Conservation (phyloP, 2,113 vertebrate species). For the Forbesichthys papilliferus region DNA sequence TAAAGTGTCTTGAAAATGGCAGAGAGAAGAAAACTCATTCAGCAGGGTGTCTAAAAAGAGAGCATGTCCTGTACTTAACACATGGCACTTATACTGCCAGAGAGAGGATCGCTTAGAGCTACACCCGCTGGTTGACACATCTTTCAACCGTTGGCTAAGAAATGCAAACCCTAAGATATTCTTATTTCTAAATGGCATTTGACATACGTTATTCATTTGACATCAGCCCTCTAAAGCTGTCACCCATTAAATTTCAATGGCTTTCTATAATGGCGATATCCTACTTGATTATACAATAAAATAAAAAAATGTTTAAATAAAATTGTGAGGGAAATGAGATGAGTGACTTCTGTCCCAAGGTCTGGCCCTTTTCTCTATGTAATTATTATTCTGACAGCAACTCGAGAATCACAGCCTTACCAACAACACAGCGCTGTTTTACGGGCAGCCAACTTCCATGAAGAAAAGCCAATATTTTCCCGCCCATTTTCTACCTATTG, state of each 20-base stretch:
- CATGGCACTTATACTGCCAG: too few relatives aligned
- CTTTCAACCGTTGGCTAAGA: background rate
- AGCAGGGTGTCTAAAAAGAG: too few relatives aligned
- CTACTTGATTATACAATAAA: background rate
- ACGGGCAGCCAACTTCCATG: conserved; percentile 2
- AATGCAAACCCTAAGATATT: background rate
- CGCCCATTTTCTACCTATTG: background rate
- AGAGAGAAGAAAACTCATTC: background rate
- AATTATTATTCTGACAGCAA: conserved; percentile 23
- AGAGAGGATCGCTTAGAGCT: too few relatives aligned
- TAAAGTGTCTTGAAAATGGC: background rate
- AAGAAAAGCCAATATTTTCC: conserved; percentile 5
- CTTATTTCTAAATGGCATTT: background rate
- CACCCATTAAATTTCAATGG: background rate
- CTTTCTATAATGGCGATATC: background rate
- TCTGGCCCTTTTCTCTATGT: background rate
- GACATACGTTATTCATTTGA: background rate
- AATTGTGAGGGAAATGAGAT: background rate
- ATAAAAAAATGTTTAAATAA: background rate
- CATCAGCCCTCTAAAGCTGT: background rate
- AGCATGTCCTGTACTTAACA: too few relatives aligned
- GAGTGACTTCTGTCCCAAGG: conserved; percentile 6
- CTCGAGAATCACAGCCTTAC: conserved; percentile 11
- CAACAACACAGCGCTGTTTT: background rate
- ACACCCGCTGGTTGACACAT: too few relatives aligned